Base-by-base conservation (phyloP, 2,888 invertebrate genomes). In the Melitaea athalia region DNA sequence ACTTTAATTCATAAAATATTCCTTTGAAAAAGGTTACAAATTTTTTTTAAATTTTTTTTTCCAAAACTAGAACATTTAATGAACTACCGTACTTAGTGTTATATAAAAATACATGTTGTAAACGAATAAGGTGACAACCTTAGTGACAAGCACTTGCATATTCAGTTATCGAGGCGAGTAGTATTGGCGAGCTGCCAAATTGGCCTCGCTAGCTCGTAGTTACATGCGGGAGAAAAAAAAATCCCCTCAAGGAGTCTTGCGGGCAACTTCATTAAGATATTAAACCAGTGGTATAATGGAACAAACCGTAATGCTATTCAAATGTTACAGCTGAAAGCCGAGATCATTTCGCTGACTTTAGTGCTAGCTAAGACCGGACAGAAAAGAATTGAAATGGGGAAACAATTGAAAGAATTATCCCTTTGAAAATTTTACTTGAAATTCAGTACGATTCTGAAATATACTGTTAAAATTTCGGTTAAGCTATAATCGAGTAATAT, bases 121-220 rank as follows among this genome's bases (percentile, higher is more conserved):
- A 11, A 15, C 24, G 42, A 24, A 42, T 55, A 42, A 43, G 73
- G 72, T 74, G 77, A 79, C 81, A 81, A 67, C 77, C 78, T 77
- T 75, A 78, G 79, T 77, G 76, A 76, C 82, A 83, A 82, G 84
- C 83, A 82, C 81, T 83, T 81, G 84, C 83, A 85, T 85, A 88
- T 89, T 88, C 86, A 86, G 88, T 85, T 89, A 88, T 88, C 85
- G 85, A 80, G 78, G 81, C 78, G 81, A 85, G 80, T 84, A 84
- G 79, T 82, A 81, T 87, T 90, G 91, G 91, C 85, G 43, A 42
- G 59, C 69, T 59, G 86, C 91, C 91, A 90, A 91, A 89, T 88
- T 86, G 86, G 83, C 55, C 69, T 53, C 63, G 63, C 67, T 62
- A 61, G 64, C 63, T 66, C 59, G 50, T 55, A 14, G 66, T 66